phyloP scores from a whole-genome alignment of 2,113 vertebrate genomes.

The Jacana jacana region DNA sequence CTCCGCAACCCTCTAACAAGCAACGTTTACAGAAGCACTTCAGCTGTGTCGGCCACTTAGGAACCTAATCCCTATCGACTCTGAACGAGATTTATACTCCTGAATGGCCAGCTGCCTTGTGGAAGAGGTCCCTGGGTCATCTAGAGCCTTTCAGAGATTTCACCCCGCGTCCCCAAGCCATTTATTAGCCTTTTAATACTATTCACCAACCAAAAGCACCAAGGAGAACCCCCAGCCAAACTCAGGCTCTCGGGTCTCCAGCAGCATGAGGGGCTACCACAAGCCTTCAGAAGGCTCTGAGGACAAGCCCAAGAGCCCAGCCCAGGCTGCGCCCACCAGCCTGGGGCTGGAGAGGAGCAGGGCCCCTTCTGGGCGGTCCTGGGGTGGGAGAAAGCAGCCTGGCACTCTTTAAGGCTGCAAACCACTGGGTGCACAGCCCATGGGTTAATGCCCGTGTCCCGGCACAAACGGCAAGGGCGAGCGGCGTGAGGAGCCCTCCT shows the following conservation, averaged over 20 bases:
- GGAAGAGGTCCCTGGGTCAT: neutral
- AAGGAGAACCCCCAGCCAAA: neutral
- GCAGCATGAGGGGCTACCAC: neutral
- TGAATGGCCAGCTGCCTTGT: neutral
- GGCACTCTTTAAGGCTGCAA: fast-evolving
- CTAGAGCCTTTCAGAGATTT: neutral
- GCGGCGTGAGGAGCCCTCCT: neutral
- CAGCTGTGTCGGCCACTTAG: neutral
- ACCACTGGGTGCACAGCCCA: fast-evolving
- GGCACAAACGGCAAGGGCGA: fast-evolving
- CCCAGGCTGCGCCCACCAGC: fast-evolving
- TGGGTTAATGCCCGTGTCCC: fast-evolving
- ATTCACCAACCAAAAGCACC: neutral
- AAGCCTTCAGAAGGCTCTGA: neutral
- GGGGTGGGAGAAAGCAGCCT: neutral
- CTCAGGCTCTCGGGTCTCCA: fast-evolving
- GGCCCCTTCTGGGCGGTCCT: neutral
- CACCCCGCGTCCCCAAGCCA: neutral
- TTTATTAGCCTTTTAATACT: neutral
- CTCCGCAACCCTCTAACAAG: neutral
- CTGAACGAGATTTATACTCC: constrained; percentile 15
- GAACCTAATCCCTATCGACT: constrained; percentile 34
- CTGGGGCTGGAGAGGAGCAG: fast-evolving
- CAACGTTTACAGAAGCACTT: constrained; percentile 8
- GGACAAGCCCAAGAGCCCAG: neutral